Evolutionary conservation across 2,113 vertebrate genomes (phyloP), one percentile per base, ranked within the genome.

Genomic region (Labeo catla): DNA sequence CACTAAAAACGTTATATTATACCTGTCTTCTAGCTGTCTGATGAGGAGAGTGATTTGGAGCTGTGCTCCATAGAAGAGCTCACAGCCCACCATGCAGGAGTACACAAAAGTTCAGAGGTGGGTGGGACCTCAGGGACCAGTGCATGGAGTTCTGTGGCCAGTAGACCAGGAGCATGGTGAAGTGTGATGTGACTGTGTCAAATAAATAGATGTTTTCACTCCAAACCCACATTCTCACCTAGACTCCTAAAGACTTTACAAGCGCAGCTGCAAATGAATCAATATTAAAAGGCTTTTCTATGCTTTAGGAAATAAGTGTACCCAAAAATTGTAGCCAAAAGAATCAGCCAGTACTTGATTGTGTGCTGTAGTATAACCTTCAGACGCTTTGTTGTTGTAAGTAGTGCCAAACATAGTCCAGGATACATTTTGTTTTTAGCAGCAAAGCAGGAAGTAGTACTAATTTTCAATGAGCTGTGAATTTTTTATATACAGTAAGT

Each of bases 31-130:
- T 84, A 93, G 93, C 54, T 87, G 49, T 91, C 89, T 12, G 94
- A 92, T 19, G 91, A 89, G 39, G 90, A 91, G 8, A 93, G 93
- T 10, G 93, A 94, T 84, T 74, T 89, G 52, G 95, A 93, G 5
- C 79, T 91, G 76, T 94, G 93, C 0, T 95, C 91, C 9, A 90
- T 93, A 65, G 92, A 94, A 84, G 92, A 95, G 77, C 76, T 94
- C 21, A 83, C 91, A 0, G 88, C 89, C 49, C 87, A 88, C 43
- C 85, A 90, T 50, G 86, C 88, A 4, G 70, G 50, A 0, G 83
- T 85, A 23, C 91, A 81, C 13, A 76, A 23, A 36, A 90, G 90
- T 8, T 78, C 84, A 5, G 90, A 91, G 3, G 85, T 88, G 5
- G 72, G 73, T 8, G 88, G 78, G 4, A 92, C 91, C 0, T 65